These are phyloP conservation scores for Ommatoiulus sabulosus DNA, from an alignment of 2,888 invertebrate species.

Conservation along the genomic window DNA sequence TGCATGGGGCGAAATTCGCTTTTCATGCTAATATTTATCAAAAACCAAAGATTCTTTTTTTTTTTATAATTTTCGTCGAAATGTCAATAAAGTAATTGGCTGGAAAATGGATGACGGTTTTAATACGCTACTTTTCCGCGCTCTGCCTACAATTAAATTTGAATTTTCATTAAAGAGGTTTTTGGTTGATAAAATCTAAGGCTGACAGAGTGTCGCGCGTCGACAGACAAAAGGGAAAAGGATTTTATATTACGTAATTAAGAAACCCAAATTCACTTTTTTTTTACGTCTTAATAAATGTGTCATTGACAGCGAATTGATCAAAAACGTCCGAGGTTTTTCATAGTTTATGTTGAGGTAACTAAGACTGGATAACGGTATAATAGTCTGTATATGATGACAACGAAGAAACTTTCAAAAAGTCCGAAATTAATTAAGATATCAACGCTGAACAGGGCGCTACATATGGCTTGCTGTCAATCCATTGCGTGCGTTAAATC, in stretches of 20 bases:
- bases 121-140: background rate
- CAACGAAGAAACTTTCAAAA: background rate
- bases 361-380: background rate
- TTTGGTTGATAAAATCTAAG: conserved; percentile 13
- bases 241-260: conserved; percentile 40
- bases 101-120: conserved; percentile 31
- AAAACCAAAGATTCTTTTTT: background rate
- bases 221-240: background rate
- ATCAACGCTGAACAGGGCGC: background rate
- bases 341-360: background rate
- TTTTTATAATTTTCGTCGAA: background rate
- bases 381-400: background rate
- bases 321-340: conserved; percentile 17
- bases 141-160: conserved; percentile 15
- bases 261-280: background rate
- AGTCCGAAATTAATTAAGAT: conserved; percentile 6
- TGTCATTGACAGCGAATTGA: conserved; percentile 16
- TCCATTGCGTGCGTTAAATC: background rate
- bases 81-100: conserved; percentile 38
- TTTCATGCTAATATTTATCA: conserved; percentile 40
- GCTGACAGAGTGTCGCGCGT: conserved; percentile 20
- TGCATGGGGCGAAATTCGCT: conserved; percentile 23
- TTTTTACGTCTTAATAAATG: background rate
- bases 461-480: background rate
- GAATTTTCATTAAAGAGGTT: background rate